Percentiles rank a stretch among this genome's conserved stretches.
phyloP scores from a whole-genome alignment of 2,888 invertebrate species.

The Mystacides longicornis region DNA sequence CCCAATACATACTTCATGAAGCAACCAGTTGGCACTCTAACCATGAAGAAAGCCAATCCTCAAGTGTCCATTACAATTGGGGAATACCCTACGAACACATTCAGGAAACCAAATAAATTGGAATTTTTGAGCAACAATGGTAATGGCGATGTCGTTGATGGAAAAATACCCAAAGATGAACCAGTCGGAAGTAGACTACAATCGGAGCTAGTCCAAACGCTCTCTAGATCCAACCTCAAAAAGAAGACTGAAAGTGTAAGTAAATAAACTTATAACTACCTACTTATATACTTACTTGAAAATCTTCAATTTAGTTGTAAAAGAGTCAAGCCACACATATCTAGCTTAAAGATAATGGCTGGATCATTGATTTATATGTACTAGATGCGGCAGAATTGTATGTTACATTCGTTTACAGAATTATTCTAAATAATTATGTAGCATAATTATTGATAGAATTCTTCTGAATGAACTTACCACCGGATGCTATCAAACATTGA shows the following conservation, averaged over 20 bases:
- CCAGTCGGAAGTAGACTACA: slow-evolving; percentile 61
- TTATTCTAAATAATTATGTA: no score
- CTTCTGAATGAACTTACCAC: no score
- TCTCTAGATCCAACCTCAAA: slow-evolving; percentile 69
- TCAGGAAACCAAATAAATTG: slow-evolving; percentile 58
- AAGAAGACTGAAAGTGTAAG: slow-evolving; percentile 62
- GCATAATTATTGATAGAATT: no score
- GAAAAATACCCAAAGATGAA: slow-evolving; percentile 36
- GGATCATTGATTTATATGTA: no score
- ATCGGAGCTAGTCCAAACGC: slow-evolving; percentile 65
- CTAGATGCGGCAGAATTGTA: no score
- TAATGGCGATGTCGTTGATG: slow-evolving; percentile 34
- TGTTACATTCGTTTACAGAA: no score
- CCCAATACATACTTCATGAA: slow-evolving; percentile 62
- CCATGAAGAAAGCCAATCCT: slow-evolving; percentile 50
- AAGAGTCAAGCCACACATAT: no score
- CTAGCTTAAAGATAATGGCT: no score
- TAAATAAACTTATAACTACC: slow-evolving; percentile 20
- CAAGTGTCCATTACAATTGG: slow-evolving; percentile 66
- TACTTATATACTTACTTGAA: no score
- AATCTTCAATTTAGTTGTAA: no score
- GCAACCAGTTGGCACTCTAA: slow-evolving; percentile 48
- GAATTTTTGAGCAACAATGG: slow-evolving; percentile 51
- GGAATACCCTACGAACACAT: slow-evolving; percentile 55
- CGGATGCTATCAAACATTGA: no score